Base-by-base conservation (phyloP, 2,888 invertebrate species). In the Criorhina ranunculi region DNA sequence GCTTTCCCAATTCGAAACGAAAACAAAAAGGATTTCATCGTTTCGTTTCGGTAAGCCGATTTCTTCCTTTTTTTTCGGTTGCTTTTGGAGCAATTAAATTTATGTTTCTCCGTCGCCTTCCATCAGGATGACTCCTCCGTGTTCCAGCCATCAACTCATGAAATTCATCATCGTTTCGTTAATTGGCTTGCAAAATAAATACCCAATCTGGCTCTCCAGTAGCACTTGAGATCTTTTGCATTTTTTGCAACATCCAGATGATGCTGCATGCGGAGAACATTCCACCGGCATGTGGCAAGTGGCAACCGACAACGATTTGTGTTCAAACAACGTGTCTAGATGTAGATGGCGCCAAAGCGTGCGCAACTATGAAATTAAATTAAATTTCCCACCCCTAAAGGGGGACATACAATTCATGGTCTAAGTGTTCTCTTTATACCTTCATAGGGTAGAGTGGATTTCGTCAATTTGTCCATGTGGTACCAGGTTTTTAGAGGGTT, bases 121-220 rank as follows among this genome's bases (percentile, higher is more conserved):
- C 24, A 24, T 19, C 51, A 12, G 24, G n/a, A n/a, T n/a, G n/a
- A 24, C 11, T 17, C 35, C 35, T 29, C 6, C 44, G 40, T 24
- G 15, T 66, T 11, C n/a, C 24, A 37, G 19, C 49, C 46, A 42
- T 40, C 67, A 44, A 42, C 24, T 64, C 42, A 15, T 49, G 72
- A 67, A 62, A 83, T 83, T 73, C 78, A 78, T 78, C 82, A 82
- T 82, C 82, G 72, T 83, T 78, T 73, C 73, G 55, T 73, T 83
- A 83, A 83, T 83, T 83, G 82, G 78, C 82, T 62, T 15, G 60
- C 44, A 24, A 72, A 73, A 82, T 72, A 77, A 79, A 77, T 53
- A 78, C 72, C 60, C 59, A 77, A 44, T 42, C 66, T 37, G 44
- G 15, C 33, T 59, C 33, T 59, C 35, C 37, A 29, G 37, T 12